phyloP scores from a whole-genome alignment of 2,888 invertebrate species.

The Caenorhabditis wallacei region DNA sequence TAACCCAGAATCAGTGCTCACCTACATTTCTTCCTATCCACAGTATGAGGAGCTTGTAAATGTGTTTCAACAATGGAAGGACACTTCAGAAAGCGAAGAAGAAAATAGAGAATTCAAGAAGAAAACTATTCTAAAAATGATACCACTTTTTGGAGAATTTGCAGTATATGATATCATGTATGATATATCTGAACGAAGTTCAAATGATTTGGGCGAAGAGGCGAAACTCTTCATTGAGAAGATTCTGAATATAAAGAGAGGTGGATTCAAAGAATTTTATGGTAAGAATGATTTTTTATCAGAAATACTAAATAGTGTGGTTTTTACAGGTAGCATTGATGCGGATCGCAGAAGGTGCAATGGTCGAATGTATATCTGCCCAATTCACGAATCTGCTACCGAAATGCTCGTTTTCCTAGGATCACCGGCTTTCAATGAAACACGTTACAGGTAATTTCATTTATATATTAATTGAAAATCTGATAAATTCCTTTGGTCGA shows the following conservation, averaged over 20 bases:
- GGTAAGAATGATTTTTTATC: slow-evolving; percentile 19
- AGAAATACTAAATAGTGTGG: neutral
- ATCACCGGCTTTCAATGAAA: slow-evolving; percentile 10
- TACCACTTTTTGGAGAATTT: slow-evolving; percentile 49
- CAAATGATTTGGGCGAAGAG: slow-evolving; percentile 33
- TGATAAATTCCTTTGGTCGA: too few species aligned
- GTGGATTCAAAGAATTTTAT: slow-evolving; percentile 50
- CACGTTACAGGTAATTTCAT: slow-evolving; percentile 45
- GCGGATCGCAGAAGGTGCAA: neutral
- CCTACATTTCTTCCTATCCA: slow-evolving; percentile 28
- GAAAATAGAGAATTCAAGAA: slow-evolving; percentile 9
- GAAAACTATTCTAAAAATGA: slow-evolving; percentile 55
- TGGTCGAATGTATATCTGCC: slow-evolving; percentile 43
- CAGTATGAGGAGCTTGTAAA: slow-evolving; percentile 28
- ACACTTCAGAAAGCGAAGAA: neutral
- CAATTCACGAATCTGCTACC: slow-evolving; percentile 27
- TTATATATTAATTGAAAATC: too few species aligned
- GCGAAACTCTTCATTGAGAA: slow-evolving; percentile 47
- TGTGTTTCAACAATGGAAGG: slow-evolving; percentile 5
- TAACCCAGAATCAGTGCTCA: slow-evolving; percentile 26
- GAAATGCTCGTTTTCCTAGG: slow-evolving; percentile 34
- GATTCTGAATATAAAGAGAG: slow-evolving; percentile 18
- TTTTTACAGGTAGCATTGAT: neutral
- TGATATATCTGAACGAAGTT: slow-evolving; percentile 23
- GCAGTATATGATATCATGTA: slow-evolving; percentile 59